phyloP scores from a whole-genome alignment of 2,888 invertebrate genomes.

The Flexamia atlantica region DNA sequence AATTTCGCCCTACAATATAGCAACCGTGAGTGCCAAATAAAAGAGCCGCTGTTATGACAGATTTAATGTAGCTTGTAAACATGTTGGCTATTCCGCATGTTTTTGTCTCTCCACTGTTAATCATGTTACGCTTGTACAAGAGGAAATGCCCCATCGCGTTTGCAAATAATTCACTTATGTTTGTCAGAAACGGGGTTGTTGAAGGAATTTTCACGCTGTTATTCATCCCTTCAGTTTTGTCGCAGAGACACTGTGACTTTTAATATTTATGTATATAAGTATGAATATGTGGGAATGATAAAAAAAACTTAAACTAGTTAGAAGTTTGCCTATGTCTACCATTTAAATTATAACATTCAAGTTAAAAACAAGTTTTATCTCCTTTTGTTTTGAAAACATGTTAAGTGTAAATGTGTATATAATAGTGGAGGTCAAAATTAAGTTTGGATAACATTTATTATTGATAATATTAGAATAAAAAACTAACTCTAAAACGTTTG shows the following conservation, averaged over 20 bases:
- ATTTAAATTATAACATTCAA: no score
- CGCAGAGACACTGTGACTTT: not conserved
- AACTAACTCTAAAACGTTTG: no score
- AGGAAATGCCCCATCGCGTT: constrained; percentile 38
- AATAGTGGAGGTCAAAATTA: no score
- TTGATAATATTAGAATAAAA: no score
- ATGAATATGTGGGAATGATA: no score
- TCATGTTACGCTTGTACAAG: constrained; percentile 30
- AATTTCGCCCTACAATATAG: not conserved
- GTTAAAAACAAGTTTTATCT: no score
- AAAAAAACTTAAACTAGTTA: no score
- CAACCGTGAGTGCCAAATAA: constrained; percentile 19
- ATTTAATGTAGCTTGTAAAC: constrained; percentile 42
- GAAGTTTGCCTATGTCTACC: no score
- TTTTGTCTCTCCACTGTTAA: constrained; percentile 17
- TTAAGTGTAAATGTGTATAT: no score
- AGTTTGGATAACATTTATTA: no score
- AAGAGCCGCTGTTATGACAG: constrained; percentile 42
- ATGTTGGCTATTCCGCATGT: constrained; percentile 37
- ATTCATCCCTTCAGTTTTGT: not conserved
- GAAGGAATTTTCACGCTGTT: constrained; percentile 24
- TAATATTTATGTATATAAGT: no score
- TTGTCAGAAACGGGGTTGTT: constrained; percentile 43
- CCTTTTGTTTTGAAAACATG: no score
- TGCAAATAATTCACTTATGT: constrained; percentile 45